A percentile compares a stretch with the other conserved stretches of the same genome.
phyloP scores from a whole-genome alignment of 2,797 vertebrate genomes.

The Amphiprion clarkii region DNA sequence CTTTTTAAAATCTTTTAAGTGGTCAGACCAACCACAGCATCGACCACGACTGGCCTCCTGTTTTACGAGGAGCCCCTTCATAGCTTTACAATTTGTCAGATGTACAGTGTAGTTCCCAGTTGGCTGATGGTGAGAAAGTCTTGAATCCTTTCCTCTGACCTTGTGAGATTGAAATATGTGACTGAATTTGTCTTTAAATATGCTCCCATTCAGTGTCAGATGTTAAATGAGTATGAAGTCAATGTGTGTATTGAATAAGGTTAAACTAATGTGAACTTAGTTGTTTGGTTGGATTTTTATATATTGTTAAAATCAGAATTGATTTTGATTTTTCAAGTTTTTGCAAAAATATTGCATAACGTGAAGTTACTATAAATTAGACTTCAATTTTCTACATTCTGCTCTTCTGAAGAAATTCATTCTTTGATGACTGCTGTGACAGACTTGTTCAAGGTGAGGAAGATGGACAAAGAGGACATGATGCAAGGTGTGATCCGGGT shows the following conservation, averaged over 20 bases:
- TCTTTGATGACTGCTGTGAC: too few relatives aligned
- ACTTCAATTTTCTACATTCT: too few relatives aligned
- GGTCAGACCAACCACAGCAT: constrained; percentile 10
- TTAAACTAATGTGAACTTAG: background rate
- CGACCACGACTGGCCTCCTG: constrained; percentile 24
- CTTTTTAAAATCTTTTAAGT: constrained; percentile 40
- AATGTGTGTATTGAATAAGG: background rate
- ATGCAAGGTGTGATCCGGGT: too few relatives aligned
- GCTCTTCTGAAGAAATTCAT: too few relatives aligned
- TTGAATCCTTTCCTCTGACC: constrained; percentile 15
- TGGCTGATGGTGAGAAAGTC: background rate
- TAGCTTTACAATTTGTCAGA: background rate
- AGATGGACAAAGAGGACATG: too few relatives aligned
- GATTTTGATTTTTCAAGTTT: too few relatives aligned
- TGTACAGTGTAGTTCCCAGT: background rate
- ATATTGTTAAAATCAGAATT: too few relatives aligned
- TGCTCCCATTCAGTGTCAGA: background rate
- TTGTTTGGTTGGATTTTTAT: background rate
- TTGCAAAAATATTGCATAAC: too few relatives aligned
- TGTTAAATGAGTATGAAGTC: background rate
- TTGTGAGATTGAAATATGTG: background rate
- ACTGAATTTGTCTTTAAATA: background rate
- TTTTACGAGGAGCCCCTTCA: background rate
- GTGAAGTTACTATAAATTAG: too few relatives aligned
- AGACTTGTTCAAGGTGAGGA: too few relatives aligned